Evolutionary conservation across 2,113 vertebrate species (phyloP).

Genomic region (Rostratula benghalensis): DNA sequence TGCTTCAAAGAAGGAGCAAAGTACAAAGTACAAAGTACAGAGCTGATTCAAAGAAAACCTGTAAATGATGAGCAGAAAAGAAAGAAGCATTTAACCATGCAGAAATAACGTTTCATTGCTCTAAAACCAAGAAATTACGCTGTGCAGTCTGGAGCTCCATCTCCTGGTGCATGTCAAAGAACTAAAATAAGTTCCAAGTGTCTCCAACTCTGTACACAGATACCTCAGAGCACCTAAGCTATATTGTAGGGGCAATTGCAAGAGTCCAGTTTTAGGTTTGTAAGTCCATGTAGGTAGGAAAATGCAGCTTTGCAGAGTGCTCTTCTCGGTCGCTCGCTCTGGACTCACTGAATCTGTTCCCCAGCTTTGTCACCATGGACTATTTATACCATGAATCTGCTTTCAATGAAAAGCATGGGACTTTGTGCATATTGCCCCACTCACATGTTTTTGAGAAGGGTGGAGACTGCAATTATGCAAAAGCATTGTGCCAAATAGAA

Average conservation of each 20-base stretch:
- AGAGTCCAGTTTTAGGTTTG: not conserved
- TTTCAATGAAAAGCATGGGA: not conserved
- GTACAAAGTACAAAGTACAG: no score
- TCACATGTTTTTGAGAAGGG: not conserved
- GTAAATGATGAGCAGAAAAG: constrained; percentile 34
- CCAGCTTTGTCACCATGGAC: not conserved
- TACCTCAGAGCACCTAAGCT: not conserved
- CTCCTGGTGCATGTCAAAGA: constrained; percentile 26
- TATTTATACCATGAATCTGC: not conserved
- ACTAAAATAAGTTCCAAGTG: not conserved
- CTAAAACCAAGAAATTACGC: not conserved
- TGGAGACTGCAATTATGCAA: not conserved
- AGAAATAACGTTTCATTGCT: constrained; percentile 10
- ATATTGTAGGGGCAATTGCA: not conserved
- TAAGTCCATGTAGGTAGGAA: not conserved
- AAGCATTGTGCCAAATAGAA: not conserved
- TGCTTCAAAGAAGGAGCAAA: not conserved
- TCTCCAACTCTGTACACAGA: not conserved
- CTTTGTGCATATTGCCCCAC: not conserved
- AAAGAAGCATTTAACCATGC: not conserved
- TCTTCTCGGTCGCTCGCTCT: not conserved
- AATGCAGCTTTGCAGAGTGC: not conserved
- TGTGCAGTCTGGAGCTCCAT: constrained; percentile 48
- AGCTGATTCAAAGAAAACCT: constrained; percentile 27
- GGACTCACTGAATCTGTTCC: not conserved